phyloP scores from a whole-genome alignment of 2,888 invertebrate species.

The Dione juno region DNA sequence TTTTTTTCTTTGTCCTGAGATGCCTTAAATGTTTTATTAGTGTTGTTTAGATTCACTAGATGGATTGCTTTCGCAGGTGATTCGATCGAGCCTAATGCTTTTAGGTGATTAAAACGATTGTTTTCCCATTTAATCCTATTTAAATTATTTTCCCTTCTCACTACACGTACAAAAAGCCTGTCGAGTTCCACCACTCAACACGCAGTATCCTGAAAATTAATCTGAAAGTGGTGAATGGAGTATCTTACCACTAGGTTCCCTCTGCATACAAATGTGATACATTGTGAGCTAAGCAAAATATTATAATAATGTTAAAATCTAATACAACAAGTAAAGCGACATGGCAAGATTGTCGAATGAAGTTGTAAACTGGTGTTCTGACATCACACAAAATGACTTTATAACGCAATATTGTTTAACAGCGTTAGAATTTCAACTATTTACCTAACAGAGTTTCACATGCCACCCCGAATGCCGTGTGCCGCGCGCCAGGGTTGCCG shows the following conservation, averaged over 20 bases:
- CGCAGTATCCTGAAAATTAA: no score
- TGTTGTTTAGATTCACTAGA: constrained; percentile 61
- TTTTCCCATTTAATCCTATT: no score
- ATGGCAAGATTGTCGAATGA: constrained; percentile 51
- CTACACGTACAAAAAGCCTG: no score
- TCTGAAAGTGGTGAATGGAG: neutral
- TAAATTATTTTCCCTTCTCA: no score
- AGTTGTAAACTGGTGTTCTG: constrained; percentile 60
- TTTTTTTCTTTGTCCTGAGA: constrained; percentile 65
- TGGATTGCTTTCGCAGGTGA: constrained; percentile 43
- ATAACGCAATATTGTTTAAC: constrained; percentile 65
- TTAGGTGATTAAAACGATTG: neutral
- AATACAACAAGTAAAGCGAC: neutral
- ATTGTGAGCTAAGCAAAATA: no score
- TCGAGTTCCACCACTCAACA: no score
- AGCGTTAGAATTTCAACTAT: constrained; percentile 69
- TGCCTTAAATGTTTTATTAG: constrained; percentile 80
- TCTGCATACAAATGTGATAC: no score
- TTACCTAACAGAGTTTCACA: constrained; percentile 71
- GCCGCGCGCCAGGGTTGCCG: constrained; percentile 56
- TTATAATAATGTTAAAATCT: constrained; percentile 18
- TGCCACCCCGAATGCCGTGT: constrained; percentile 57
- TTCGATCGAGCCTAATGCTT: constrained; percentile 5
- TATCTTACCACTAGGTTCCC: neutral
- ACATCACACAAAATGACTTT: constrained; percentile 65